Base-by-base conservation (phyloP, 23 tunicate genomes). In the Ciona savignyi region DNA sequence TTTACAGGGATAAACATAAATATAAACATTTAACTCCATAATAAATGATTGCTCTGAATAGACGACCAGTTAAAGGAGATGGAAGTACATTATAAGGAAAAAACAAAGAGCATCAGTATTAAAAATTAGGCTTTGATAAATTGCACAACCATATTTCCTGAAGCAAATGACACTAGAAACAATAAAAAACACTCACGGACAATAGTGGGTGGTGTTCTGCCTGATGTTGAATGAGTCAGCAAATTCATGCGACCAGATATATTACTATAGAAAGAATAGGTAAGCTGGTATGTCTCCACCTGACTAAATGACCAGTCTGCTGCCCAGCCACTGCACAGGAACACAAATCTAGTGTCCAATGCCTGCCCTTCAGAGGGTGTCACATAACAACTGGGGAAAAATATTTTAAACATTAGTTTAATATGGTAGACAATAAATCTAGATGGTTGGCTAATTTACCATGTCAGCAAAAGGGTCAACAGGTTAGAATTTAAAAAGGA, bases 311-410 rank as follows among this genome's bases (percentile, higher is more conserved):
- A 42, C 56, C 56, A 42, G 15, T 74, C 68, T 25, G 68, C 9
- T 30, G 26, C 21, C 82, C 82, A 78, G 32, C 34, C 63, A 25
- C n/a, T 32, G 33, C 82, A 78, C 2, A 15, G 31, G 33, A 78
- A 68, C 21, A 68, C 65, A 56, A 78, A 78, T 4, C 35, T 49
- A 1, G 74, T 78, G 20, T 9, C 6, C 33, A 68, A 23, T 32
- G 82, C 71, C n/a, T 19, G 26, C 9, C 82, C 82, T 3, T 42
- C 23, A 1, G 35, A 2, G 25, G 82, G 82, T 25, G 48, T 27
- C 27, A 78, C 74, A 32, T 67, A 68, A 28, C 82, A 78, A 32
- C 82, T 78, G 26, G 15, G 62, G 22, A 71, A 11, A 71, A 42
- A 42, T 15, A 42, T 42, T 6, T 42, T 9, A 6, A 6, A 42